A percentile compares a stretch with the other conserved stretches of the same genome.
Evolutionary conservation across 2,113 vertebrate genomes (phyloP).

Genomic region (Vicugna pacos): DNA sequence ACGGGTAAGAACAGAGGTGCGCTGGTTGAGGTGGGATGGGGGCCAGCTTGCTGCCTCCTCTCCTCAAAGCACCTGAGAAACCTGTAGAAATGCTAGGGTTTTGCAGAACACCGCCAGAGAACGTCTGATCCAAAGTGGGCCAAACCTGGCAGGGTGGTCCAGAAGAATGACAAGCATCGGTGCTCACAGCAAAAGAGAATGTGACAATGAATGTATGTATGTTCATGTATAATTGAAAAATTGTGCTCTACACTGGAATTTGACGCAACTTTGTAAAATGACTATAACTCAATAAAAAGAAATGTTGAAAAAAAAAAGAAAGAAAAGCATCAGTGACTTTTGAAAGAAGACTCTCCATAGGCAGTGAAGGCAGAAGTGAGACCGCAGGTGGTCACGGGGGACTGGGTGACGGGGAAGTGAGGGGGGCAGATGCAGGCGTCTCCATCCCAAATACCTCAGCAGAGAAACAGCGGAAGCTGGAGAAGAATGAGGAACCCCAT

Average conservation of each 20-base stretch:
- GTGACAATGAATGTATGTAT: too few species aligned
- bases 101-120: neutral
- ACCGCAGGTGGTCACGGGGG: neutral
- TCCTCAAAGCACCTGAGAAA: neutral
- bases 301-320: too few species aligned
- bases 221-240: too few species aligned
- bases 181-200: too few species aligned
- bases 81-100: neutral
- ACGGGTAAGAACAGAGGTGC: neutral
- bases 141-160: neutral
- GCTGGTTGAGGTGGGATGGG: too few species aligned
- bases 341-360: neutral
- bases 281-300: too few species aligned
- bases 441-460: fast-evolving
- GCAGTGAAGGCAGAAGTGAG: too few species aligned
- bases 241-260: too few species aligned
- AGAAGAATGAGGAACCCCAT: neutral
- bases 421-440: neutral
- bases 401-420: fast-evolving
- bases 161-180: neutral
- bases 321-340: fast-evolving
- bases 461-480: neutral
- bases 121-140: neutral
- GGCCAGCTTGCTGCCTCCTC: neutral
- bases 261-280: too few species aligned